Evolutionary conservation across 2,888 invertebrate species (phyloP).

Genomic region (Ectobius pallidus): DNA sequence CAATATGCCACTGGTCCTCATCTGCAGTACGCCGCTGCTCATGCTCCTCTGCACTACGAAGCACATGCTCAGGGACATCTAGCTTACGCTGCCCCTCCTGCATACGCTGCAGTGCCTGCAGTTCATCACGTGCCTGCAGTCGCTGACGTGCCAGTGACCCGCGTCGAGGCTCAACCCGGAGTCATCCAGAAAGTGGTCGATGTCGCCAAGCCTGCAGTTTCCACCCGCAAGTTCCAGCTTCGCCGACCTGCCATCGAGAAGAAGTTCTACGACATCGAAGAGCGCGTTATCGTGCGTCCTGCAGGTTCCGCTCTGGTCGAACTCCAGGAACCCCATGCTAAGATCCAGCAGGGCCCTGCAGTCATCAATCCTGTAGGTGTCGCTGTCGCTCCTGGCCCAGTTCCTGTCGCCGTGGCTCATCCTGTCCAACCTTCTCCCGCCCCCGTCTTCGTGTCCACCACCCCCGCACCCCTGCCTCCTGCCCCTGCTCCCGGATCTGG

Average conservation of each 20-base stretch:
- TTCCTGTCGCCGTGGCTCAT: constrained; percentile 27
- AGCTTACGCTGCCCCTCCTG: constrained; percentile 40
- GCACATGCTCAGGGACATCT: constrained; percentile 32
- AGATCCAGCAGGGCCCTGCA: constrained; percentile 59
- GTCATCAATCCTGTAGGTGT: constrained; percentile 51
- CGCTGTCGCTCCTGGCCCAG: constrained; percentile 44
- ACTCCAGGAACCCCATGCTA: constrained; percentile 63
- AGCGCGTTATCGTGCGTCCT: constrained; percentile 64
- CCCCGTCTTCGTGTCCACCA: constrained; percentile 42
- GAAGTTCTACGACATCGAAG: constrained; percentile 68
- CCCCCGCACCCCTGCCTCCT: constrained; percentile 44
- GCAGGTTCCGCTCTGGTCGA: constrained; percentile 66
- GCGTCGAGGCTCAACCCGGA: constrained; percentile 59
- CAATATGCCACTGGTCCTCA: constrained; percentile 46
- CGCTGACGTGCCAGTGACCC: constrained; percentile 57
- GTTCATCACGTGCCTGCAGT: constrained; percentile 53
- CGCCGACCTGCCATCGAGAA: constrained; percentile 67
- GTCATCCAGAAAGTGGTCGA: constrained; percentile 62
- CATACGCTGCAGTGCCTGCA: constrained; percentile 45
- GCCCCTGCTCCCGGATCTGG: constrained; percentile 29
- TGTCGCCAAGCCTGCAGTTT: constrained; percentile 63
- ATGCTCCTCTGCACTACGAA: constrained; percentile 35
- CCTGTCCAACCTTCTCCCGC: constrained; percentile 30
- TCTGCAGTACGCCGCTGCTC: constrained; percentile 38
- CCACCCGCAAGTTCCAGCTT: constrained; percentile 62